Percentiles rank a stretch among this genome's conserved stretches.
Evolutionary conservation across 2,797 vertebrate genomes (phyloP).

Genomic region (Syngnathus rostellatus): DNA sequence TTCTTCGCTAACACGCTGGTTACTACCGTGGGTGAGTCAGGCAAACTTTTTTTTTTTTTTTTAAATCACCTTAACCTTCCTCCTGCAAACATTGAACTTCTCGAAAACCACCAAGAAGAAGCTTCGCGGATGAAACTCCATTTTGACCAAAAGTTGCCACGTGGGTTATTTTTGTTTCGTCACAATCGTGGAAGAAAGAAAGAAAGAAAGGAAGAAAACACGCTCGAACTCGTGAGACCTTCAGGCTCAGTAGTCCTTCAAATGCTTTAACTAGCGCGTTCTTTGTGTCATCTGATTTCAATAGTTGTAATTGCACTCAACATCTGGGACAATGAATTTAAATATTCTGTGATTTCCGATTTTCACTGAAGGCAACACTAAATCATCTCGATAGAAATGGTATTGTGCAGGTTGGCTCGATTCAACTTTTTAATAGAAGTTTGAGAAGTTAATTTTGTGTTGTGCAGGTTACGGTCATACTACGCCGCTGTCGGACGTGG

Average conservation of each 20-base stretch:
- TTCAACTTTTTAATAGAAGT: too few species aligned
- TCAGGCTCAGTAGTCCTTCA: background rate
- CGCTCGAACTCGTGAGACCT: background rate
- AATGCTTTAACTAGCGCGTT: background rate
- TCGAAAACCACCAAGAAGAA: background rate
- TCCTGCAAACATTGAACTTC: too few species aligned
- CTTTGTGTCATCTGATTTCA: background rate
- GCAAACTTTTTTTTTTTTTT: background rate
- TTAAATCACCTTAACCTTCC: too few species aligned
- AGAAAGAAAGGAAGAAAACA: too few species aligned
- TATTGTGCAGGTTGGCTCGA: too few species aligned
- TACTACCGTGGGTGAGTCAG: slow-evolving; percentile 83
- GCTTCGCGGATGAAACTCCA: background rate
- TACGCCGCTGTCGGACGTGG: slow-evolving; percentile 75
- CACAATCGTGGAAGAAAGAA: background rate
- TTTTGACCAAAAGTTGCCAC: background rate
- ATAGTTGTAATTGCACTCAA: too few species aligned
- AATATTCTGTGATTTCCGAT: background rate
- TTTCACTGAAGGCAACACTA: background rate
- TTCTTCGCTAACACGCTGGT: slow-evolving; percentile 88
- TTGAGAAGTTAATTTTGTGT: too few species aligned
- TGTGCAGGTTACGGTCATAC: slow-evolving; percentile 81
- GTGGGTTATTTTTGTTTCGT: background rate
- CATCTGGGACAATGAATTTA: too few species aligned
- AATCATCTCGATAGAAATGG: too few species aligned